A percentile compares a stretch with the other conserved stretches of the same genome.
phyloP scores from a whole-genome alignment of 1,140 invertebrate species.

The Scaptodrosophila lebanonensis region DNA sequence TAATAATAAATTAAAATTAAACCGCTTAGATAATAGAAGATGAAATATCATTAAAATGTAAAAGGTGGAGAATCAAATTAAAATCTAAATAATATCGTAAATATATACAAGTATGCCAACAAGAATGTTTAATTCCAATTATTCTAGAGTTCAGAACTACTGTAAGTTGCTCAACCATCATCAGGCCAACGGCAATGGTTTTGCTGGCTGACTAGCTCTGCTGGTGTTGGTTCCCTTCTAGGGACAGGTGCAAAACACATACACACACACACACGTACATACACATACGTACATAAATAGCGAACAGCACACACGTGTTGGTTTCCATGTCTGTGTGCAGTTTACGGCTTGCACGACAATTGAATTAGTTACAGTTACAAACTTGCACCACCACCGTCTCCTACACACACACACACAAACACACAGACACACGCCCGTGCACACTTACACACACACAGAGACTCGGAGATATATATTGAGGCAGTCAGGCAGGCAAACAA shows the following conservation, averaged over 20 bases:
- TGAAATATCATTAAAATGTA: too few relatives aligned
- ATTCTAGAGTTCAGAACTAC: too few relatives aligned
- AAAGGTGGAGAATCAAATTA: too few relatives aligned
- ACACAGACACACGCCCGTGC: background rate
- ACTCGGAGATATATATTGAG: too few relatives aligned
- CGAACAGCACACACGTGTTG: too few relatives aligned
- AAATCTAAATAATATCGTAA: too few relatives aligned
- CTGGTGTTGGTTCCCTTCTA: too few relatives aligned
- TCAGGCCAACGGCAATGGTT: slow-evolving; percentile 58
- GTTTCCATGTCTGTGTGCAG: slow-evolving; percentile 20
- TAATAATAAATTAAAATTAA: too few relatives aligned
- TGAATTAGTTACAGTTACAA: slow-evolving; percentile 70
- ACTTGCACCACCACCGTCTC: background rate
- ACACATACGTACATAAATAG: background rate
- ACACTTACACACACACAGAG: background rate
- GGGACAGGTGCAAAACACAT: slow-evolving; percentile 37
- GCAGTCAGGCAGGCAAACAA: slow-evolving; percentile 12
- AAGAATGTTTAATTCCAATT: too few relatives aligned
- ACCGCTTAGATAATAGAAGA: too few relatives aligned
- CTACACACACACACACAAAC: slow-evolving; percentile 13
- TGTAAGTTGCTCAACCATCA: too few relatives aligned
- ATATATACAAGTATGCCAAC: too few relatives aligned
- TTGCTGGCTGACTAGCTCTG: slow-evolving; percentile 44
- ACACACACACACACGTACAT: slow-evolving; percentile 8
- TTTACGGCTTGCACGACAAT: slow-evolving; percentile 54